Evolutionary conservation across 2,113 vertebrate species (phyloP).

Genomic region (Nyctibius bracteatus): DNA sequence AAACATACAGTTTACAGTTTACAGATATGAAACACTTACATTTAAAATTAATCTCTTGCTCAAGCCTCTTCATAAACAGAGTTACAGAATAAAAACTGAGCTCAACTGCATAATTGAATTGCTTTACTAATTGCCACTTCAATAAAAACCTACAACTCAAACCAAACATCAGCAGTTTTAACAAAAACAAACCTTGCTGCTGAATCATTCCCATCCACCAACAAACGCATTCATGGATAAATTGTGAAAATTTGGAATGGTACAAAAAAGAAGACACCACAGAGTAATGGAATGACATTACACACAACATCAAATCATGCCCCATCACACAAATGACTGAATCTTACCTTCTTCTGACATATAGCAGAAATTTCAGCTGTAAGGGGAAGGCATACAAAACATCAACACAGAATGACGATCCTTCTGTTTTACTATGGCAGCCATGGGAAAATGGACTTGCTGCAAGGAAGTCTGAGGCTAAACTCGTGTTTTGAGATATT

Average conservation of each 20-base stretch:
- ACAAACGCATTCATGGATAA: conserved; percentile 28
- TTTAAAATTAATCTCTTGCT: not conserved
- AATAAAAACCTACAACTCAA: conserved; percentile 22
- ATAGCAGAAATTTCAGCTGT: conserved; percentile 99
- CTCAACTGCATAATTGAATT: not conserved
- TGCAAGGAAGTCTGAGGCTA: not conserved
- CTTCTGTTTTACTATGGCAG: not conserved
- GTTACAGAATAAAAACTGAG: not conserved
- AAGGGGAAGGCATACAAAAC: conserved; percentile 77
- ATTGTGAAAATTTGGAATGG: conserved; percentile 9
- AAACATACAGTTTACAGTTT: not conserved
- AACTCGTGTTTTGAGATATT: not conserved
- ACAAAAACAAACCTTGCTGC: conserved; percentile 45
- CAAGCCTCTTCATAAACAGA: not conserved
- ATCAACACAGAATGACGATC: conserved; percentile 64
- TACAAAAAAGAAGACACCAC: conserved; percentile 20
- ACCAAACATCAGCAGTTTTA: not conserved
- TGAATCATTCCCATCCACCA: conserved; percentile 3
- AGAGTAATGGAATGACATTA: conserved; percentile 61
- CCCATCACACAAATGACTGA: conserved; percentile 44
- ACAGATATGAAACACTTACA: not conserved
- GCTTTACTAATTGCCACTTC: not conserved
- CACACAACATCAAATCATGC: conserved; percentile 66
- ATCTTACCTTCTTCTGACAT: conserved; percentile 99
- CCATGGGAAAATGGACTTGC: not conserved